Evolutionary conservation across 2,888 invertebrate genomes (phyloP).

Genomic region (Tetropium fuscum): DNA sequence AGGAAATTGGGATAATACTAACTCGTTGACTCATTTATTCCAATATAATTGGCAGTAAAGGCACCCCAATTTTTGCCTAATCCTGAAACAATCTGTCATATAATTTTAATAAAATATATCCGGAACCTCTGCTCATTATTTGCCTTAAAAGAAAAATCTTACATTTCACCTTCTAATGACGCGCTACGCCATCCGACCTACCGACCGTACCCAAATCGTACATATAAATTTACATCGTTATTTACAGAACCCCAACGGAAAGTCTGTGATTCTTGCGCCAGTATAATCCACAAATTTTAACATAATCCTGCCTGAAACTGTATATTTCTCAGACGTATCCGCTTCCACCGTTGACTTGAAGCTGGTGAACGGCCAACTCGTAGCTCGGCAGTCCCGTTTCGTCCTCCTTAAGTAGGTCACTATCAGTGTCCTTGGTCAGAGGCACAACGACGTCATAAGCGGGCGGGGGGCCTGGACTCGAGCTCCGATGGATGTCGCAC

Average conservation of each 20-base stretch:
- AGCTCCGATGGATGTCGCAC: constrained; percentile 57
- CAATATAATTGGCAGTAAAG: too few relatives aligned
- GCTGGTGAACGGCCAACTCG: constrained; percentile 71
- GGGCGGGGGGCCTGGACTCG: constrained; percentile 74
- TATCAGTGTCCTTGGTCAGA: constrained; percentile 53
- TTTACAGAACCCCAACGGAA: constrained; percentile 1
- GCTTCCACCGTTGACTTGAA: constrained; percentile 9
- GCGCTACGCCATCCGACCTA: background rate
- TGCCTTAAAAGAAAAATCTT: background rate
- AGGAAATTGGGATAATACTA: too few relatives aligned
- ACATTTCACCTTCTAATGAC: background rate
- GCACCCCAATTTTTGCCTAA: too few relatives aligned
- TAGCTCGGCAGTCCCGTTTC: constrained; percentile 73
- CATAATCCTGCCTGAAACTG: background rate
- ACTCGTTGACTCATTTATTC: too few relatives aligned
- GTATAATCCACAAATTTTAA: background rate
- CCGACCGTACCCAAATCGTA: background rate
- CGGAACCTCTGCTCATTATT: background rate
- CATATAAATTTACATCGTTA: constrained; percentile 17
- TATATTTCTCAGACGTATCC: constrained; percentile 19
- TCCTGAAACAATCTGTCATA: too few relatives aligned
- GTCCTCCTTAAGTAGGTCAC: constrained; percentile 62
- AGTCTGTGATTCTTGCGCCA: background rate
- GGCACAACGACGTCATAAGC: constrained; percentile 57
- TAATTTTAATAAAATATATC: too few relatives aligned